Evolutionary conservation across 2,888 invertebrate species (phyloP), one percentile per base, ranked within the genome.

Genomic region (Lithosia quadra): DNA sequence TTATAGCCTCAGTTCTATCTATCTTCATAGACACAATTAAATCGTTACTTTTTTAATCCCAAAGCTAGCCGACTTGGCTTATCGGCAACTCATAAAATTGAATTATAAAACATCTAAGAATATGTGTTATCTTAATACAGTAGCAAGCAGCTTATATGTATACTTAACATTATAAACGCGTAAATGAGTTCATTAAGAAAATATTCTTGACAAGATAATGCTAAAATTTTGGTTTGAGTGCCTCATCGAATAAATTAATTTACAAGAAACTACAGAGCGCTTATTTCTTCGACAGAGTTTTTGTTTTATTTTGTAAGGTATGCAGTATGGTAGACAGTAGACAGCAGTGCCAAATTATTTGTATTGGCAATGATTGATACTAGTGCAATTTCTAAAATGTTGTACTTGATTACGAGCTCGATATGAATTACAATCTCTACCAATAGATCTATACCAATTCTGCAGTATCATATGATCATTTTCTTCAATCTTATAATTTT

Each of bases 41-140:
- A 28, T 28, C 28, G 28, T 28, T 28, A 28, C 28, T 88, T 88
- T 90, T 87, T 87, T 90, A 89, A 86, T 81, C 81, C 84, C 80
- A 82, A 82, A 82, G 81, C 86, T 84, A 83, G 75, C 80, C 76
- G 82, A 84, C 84, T 87, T 84, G 86, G 79, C 87, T 91, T 92
- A 92, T 92, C 92, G 86, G 84, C 84, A 88, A 90, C 84, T 86
- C 89, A 91, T 92, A 87, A 87, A 88, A 92, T 90, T 91, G 91
- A 91, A 91, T 93, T 92, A 94, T 92, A 92, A 93, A 90, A 90
- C 88, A 85, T 89, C 89, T 87, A 90, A 90, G 91, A 92, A 91
- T 92, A 91, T 88, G 85, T 86, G 88, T 92, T 93, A 94, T 94
- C 94, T 92, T 92, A 93, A 93, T 92, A 93, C 94, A 89, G 94